Conservation (phyloP, 2,888 invertebrate genomes). For the Halocaridina rubra region DNA sequence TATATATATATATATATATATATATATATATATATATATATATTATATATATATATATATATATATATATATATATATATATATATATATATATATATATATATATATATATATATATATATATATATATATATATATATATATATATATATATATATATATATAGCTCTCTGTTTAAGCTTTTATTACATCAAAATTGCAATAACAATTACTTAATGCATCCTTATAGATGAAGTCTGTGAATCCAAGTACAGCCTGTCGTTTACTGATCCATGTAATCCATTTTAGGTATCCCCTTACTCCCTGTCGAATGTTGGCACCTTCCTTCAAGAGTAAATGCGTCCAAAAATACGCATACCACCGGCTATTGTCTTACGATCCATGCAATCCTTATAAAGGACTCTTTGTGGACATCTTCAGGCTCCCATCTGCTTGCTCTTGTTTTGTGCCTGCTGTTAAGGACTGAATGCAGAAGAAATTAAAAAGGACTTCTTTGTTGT, state of each 20-base stretch:
- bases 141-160: too few species aligned
- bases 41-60: neutral
- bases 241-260: too few species aligned
- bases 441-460: slow-evolving; percentile 26
- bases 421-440: slow-evolving; percentile 65
- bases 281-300: slow-evolving; percentile 12
- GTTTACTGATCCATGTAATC: too few species aligned
- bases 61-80: neutral
- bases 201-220: too few species aligned
- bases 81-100: too few species aligned
- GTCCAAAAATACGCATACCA: slow-evolving; percentile 48
- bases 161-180: too few species aligned
- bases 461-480: neutral
- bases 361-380: slow-evolving; percentile 54
- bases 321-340: slow-evolving; percentile 40
- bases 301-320: slow-evolving; percentile 36
- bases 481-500: too few species aligned
- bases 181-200: too few species aligned
- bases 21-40: neutral
- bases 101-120: too few species aligned
- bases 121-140: too few species aligned
- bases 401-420: slow-evolving; percentile 65
- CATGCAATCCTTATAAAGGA: slow-evolving; percentile 57
- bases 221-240: too few species aligned
- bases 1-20: neutral